Evolutionary conservation across 2,113 vertebrate species (phyloP), one percentile per base, ranked within the genome.

Genomic region (Microtus oregoni): DNA sequence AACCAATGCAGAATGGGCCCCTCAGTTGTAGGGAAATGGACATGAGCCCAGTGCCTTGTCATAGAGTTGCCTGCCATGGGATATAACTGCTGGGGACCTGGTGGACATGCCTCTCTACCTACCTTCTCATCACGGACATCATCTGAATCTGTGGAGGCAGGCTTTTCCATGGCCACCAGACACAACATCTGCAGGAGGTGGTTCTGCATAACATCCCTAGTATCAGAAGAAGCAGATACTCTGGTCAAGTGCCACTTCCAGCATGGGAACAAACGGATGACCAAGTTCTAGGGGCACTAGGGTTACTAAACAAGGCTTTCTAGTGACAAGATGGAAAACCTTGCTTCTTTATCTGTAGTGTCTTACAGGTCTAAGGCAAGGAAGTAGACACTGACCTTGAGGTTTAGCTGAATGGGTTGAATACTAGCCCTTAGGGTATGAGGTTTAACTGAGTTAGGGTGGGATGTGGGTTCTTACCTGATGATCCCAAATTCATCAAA

Each of bases 181-280:
- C 98, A 98, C 24, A 99, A 98, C 98, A 99, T 99, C 98, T 99
- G 99, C 28, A 99, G 99, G 55, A 99, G 98, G 96, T 99, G 99
- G 98, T 99, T 99, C 98, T 99, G 99, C 99, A 99, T 99, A 92
- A 99, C 99, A 44, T 99, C 99, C 63, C 99, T 99, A 94, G 82
- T 22, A 58, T 30, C 24, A 44, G 35, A 65, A 90, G 50, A 41
- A 8, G 30, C n/a, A 11, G 12, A 44, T 8, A 52, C 6, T 75
- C 0, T 28, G 20, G 47, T 92, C 24, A 85, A 78, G 17, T 30
- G 20, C 28, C 19, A 35, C 44, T 76, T 61, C 22, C 1, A 28
- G 77, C 22, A 2, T 7, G 13, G 65, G 12, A 63, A 22, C 20
- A 24, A 81, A 79, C 50, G 9, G 5, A 1, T 0, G 7, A 76